Evolutionary conservation across 2,888 invertebrate genomes (phyloP).

Genomic region (Zygaena filipendulae): DNA sequence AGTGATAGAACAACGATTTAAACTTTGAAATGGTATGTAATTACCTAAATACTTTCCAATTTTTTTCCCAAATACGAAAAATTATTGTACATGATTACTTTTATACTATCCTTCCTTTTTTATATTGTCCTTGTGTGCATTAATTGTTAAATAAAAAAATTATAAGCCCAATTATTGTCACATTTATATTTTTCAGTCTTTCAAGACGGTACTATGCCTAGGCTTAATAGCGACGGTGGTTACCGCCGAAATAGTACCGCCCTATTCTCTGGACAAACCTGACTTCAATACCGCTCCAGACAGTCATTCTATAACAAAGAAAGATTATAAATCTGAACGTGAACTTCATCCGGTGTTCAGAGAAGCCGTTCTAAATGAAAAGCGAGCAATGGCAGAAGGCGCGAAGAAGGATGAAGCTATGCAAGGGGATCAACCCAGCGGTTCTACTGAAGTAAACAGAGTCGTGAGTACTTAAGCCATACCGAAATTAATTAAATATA

Average conservation of each 20-base stretch:
- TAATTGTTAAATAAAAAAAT: too few relatives aligned
- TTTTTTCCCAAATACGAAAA: too few relatives aligned
- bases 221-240: constrained; percentile 24
- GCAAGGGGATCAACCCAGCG: constrained; percentile 45
- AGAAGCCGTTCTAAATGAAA: constrained; percentile 30
- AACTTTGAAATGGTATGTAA: too few relatives aligned
- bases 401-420: constrained; percentile 49
- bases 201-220: constrained; percentile 23
- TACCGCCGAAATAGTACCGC: constrained; percentile 37
- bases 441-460: constrained; percentile 36
- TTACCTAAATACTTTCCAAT: too few relatives aligned
- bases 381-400: constrained; percentile 38
- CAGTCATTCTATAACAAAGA: constrained; percentile 27
- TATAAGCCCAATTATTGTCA: too few relatives aligned
- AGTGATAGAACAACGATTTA: too few relatives aligned
- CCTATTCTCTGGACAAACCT: constrained; percentile 31
- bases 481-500: too few relatives aligned
- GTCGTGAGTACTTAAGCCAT: constrained; percentile 40
- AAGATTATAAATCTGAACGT: constrained; percentile 22
- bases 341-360: constrained; percentile 41
- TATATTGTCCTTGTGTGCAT: too few relatives aligned
- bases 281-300: too few relatives aligned
- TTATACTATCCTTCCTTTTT: too few relatives aligned
- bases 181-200: constrained; percentile 39
- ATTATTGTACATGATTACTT: too few relatives aligned